phyloP scores from a whole-genome alignment of 2,888 invertebrate species.

The Drosophila rellima region DNA sequence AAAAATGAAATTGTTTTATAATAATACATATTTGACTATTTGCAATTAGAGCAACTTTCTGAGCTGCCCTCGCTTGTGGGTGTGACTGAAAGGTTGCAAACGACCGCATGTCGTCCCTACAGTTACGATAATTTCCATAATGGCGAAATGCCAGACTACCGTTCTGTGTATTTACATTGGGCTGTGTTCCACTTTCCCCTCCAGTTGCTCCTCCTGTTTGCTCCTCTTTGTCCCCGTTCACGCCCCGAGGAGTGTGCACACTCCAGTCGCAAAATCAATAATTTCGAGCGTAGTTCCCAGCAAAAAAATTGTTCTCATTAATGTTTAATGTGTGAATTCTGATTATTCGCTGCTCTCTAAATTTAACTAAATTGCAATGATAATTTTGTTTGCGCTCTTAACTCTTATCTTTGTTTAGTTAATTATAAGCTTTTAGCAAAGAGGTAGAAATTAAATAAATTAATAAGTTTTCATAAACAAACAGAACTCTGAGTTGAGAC shows the following conservation, averaged over 20 bases:
- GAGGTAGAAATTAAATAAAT: no score
- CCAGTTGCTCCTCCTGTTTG: not conserved
- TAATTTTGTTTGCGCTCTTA: slow-evolving; percentile 6
- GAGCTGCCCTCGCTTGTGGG: slow-evolving; percentile 31
- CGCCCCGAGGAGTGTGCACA: slow-evolving; percentile 1
- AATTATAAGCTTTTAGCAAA: not conserved
- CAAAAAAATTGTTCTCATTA: slow-evolving; percentile 7
- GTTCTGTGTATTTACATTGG: slow-evolving; percentile 36
- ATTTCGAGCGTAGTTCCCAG: slow-evolving; percentile 25
- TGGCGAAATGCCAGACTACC: slow-evolving; percentile 48
- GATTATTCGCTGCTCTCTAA: slow-evolving; percentile 6
- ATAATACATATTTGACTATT: not conserved
- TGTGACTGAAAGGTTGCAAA: slow-evolving; percentile 22
- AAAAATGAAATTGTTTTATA: not conserved
- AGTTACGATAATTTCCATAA: slow-evolving; percentile 52
- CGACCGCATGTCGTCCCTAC: slow-evolving; percentile 12
- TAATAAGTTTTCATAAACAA: no score
- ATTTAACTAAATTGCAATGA: slow-evolving; percentile 2
- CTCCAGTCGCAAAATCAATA: slow-evolving; percentile 58
- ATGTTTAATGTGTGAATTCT: not conserved
- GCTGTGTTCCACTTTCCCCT: slow-evolving; percentile 8
- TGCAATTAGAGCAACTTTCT: not conserved
- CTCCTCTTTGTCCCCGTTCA: not conserved
- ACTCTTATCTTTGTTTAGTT: slow-evolving; percentile 13
- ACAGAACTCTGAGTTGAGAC: not conserved